Conservation (phyloP, 1,140 invertebrate genomes). For the Ruditapes philippinarum region DNA sequence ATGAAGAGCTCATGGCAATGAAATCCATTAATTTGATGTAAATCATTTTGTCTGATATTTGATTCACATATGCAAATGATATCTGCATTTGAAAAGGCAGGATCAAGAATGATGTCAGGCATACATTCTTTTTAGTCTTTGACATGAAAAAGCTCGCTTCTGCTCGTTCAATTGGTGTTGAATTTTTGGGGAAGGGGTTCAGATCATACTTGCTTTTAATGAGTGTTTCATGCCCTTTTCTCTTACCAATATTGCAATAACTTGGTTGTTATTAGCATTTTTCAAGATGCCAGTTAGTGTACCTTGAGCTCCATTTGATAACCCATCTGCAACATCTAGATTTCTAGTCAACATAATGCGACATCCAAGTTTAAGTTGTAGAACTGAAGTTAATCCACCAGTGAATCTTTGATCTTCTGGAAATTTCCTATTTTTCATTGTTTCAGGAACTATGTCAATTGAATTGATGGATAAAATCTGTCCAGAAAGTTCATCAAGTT, state of each 20-base stretch:
- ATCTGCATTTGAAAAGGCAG: background rate
- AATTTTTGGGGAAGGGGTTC: background rate
- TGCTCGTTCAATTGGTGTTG: background rate
- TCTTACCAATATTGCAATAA: background rate
- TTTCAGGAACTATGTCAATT: background rate
- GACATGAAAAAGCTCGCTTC: background rate
- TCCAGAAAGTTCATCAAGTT: background rate
- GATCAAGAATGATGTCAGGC: background rate
- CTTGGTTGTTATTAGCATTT: background rate
- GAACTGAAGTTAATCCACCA: background rate
- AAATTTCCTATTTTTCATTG: background rate
- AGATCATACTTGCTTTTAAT: background rate
- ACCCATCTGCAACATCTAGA: conserved; percentile 68
- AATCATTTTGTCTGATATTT: background rate
- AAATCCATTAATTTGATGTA: background rate
- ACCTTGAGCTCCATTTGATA: conserved; percentile 66
- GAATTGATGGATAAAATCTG: background rate
- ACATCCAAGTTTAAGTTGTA: conserved; percentile 32
- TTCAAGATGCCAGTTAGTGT: conserved; percentile 44
- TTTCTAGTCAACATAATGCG: conserved; percentile 68
- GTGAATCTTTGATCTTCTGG: conserved; percentile 15
- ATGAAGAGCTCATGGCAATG: background rate
- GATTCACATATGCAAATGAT: conserved; percentile 5
- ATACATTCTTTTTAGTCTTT: background rate
- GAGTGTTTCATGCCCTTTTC: background rate